Percentiles rank a stretch among this genome's conserved stretches.
phyloP scores from a whole-genome alignment of 2,797 vertebrate species.

The Tauraco hartlaubi region DNA sequence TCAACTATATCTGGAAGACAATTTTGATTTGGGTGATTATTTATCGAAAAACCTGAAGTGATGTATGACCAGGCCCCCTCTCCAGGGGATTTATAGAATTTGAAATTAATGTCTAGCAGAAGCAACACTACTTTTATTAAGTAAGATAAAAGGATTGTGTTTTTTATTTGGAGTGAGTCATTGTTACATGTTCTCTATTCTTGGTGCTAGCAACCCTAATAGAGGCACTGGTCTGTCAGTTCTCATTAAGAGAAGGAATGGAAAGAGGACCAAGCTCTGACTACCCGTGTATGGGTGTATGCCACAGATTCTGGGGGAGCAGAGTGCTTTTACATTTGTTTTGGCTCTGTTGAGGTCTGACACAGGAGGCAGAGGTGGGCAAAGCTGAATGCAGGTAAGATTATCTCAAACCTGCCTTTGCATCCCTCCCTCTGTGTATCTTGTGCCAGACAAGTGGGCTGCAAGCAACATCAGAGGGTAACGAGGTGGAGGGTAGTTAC shows the following conservation, averaged over 20 bases:
- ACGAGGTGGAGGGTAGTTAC: background rate
- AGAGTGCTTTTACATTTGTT: background rate
- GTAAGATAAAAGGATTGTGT: slow-evolving; percentile 37
- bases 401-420: background rate
- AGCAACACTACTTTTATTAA: slow-evolving; percentile 39
- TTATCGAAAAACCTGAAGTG: slow-evolving; percentile 45
- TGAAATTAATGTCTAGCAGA: slow-evolving; percentile 56
- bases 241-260: background rate
- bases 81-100: slow-evolving; percentile 11
- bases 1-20: background rate
- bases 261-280: background rate
- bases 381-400: background rate
- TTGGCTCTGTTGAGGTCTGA: background rate
- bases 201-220: background rate
- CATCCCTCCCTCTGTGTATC: accelerated
- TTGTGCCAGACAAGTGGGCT: background rate
- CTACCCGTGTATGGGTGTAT: background rate
- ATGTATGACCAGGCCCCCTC: background rate
- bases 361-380: background rate
- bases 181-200: background rate
- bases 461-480: background rate
- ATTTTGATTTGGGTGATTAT: background rate
- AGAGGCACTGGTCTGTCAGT: background rate
- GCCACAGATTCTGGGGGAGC: background rate
- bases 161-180: slow-evolving; percentile 26